These are phyloP conservation scores for Sinosuthora webbiana DNA, from an alignment of 2,113 vertebrate genomes.

Conservation along the genomic window DNA sequence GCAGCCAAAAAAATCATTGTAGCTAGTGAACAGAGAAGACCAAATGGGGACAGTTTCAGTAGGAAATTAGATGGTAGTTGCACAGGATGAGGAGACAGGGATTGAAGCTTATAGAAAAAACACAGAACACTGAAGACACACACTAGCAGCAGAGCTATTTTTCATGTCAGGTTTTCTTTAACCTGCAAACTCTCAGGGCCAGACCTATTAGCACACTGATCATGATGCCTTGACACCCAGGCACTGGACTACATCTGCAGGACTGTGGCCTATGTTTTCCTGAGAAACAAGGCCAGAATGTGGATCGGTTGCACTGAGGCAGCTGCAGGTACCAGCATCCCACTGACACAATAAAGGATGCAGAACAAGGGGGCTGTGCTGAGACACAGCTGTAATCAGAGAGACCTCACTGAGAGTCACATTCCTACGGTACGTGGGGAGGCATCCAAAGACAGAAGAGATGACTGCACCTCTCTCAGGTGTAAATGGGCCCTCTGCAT, in stretches of 20 bases:
- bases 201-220: neutral
- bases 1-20: neutral
- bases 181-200: neutral
- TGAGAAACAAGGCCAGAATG: neutral
- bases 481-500: neutral
- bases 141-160: neutral
- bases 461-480: neutral
- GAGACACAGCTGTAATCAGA: neutral
- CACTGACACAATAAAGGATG: neutral
- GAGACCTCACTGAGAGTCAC: neutral
- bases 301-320: neutral
- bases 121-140: neutral
- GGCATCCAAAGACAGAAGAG: neutral
- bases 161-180: slow-evolving; percentile 7
- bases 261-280: neutral
- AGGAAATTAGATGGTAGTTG: neutral
- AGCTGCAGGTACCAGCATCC: neutral
- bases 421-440: neutral
- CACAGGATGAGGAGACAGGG: neutral
- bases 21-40: neutral
- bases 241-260: neutral
- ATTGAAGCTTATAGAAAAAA: neutral
- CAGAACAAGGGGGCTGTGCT: neutral
- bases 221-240: neutral
- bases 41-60: neutral